Evolutionary conservation across 2,888 invertebrate genomes (phyloP), one percentile per base, ranked within the genome.

Genomic region (Orchestes rusci): DNA sequence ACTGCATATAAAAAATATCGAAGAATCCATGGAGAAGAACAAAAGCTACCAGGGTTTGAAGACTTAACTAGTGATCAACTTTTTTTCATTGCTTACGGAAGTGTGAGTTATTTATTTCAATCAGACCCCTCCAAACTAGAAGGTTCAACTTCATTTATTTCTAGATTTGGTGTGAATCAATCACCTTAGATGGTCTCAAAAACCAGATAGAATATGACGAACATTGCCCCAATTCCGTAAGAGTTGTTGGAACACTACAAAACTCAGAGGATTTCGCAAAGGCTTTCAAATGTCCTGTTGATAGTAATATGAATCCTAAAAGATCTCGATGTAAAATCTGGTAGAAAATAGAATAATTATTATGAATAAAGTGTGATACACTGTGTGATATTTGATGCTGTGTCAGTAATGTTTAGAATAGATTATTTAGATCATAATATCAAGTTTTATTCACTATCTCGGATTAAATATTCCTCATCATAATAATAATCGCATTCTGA

Each of bases 101-200:
- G 87, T 67, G 85, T 85, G 67, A 74, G 77, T n/a, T n/a, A n/a
- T n/a, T n/a, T n/a, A n/a, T n/a, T 70, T 20, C 16, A 2, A n/a
- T 3, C 16, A 23, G 3, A 28, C 2, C 7, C 5, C 13, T 3
- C 12, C 12, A 15, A 31, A 31, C 15, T 32, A 10, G 13, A 28
- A 33, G 7, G 15, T 5, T 30, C 13, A 13, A n/a, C n/a, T 39
- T 18, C 12, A 27, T 23, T 55, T 52, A 39, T 44, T 58, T 63
- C 20, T 67, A 86, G 84, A 72, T 90, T 8, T 92, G 92, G 92
- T 92, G 92, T 64, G 88, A 89, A 62, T 76, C 80, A 19, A 7
- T 17, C 2, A 82, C 80, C 23, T 70, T 70, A 17, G 76, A 77
- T 19, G 77, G 82, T 1, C 63, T 84, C 5, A 70, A 71, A 32